phyloP scores from a whole-genome alignment of 2,113 vertebrate species.

The Romanogobio albipinnatus region DNA sequence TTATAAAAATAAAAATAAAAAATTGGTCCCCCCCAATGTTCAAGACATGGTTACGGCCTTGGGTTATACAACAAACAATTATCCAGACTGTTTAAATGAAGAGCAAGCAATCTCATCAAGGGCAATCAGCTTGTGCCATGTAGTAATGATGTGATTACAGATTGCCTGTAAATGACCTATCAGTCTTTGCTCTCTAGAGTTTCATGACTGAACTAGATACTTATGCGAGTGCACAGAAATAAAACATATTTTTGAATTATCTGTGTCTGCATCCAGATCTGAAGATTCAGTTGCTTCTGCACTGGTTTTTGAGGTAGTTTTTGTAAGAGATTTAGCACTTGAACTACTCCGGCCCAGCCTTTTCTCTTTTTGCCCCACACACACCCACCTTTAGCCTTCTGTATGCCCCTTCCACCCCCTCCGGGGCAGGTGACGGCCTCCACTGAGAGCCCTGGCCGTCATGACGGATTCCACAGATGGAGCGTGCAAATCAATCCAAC shows the following conservation, averaged over 20 bases:
- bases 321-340: background rate
- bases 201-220: background rate
- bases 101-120: too few relatives aligned
- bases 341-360: slow-evolving; percentile 56
- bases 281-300: background rate
- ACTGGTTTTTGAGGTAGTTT: background rate
- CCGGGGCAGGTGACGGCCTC: slow-evolving; percentile 95
- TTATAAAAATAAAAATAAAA: too few relatives aligned
- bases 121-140: too few relatives aligned
- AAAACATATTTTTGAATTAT: background rate
- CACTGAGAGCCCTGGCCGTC: slow-evolving; percentile 87
- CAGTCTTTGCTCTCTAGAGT: too few relatives aligned
- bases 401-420: slow-evolving; percentile 67
- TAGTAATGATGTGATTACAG: too few relatives aligned
- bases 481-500: slow-evolving; percentile 90
- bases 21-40: too few relatives aligned
- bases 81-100: too few relatives aligned
- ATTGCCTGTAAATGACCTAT: too few relatives aligned
- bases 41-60: too few relatives aligned
- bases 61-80: too few relatives aligned
- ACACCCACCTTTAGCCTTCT: slow-evolving; percentile 80
- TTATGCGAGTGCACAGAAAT: background rate
- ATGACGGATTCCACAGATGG: slow-evolving; percentile 99
- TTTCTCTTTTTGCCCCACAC: slow-evolving; percentile 66
- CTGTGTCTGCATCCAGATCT: background rate